phyloP scores from a whole-genome alignment of 2,797 vertebrate genomes.

The Coendou prehensilis region DNA sequence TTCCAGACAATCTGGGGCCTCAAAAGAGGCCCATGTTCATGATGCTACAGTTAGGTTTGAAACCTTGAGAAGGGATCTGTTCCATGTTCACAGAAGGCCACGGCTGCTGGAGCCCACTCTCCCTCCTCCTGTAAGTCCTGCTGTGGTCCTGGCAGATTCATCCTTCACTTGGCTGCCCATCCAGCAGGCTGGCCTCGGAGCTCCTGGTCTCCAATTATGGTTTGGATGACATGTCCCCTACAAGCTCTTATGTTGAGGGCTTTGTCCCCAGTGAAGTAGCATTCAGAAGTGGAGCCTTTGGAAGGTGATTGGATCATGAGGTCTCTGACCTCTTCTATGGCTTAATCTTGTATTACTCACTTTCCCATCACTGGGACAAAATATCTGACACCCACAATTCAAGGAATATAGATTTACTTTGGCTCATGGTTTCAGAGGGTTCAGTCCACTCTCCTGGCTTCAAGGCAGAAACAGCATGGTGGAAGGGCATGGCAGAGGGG shows the following conservation, averaged over 20 bases:
- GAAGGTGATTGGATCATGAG: neutral
- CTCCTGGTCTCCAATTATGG: neutral
- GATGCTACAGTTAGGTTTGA: neutral
- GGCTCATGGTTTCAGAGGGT: neutral
- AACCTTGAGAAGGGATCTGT: neutral
- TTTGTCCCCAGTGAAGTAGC: neutral
- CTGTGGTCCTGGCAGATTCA: neutral
- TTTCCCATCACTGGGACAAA: neutral
- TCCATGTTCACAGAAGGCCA: neutral
- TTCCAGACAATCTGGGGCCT: neutral
- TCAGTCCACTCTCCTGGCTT: neutral
- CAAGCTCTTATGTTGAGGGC: neutral
- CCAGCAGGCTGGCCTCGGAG: neutral
- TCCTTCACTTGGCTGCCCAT: neutral
- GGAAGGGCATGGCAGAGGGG: neutral
- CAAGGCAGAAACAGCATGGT: neutral
- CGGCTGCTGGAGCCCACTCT: fast-evolving
- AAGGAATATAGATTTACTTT: neutral
- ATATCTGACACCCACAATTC: neutral
- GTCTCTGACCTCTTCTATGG: neutral
- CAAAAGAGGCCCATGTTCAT: neutral
- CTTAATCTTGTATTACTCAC: neutral
- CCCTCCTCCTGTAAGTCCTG: neutral
- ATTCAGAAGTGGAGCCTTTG: neutral
- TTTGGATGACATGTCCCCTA: neutral